Conservation (phyloP, 1,140 invertebrate genomes). For the Orchestia grillus region DNA sequence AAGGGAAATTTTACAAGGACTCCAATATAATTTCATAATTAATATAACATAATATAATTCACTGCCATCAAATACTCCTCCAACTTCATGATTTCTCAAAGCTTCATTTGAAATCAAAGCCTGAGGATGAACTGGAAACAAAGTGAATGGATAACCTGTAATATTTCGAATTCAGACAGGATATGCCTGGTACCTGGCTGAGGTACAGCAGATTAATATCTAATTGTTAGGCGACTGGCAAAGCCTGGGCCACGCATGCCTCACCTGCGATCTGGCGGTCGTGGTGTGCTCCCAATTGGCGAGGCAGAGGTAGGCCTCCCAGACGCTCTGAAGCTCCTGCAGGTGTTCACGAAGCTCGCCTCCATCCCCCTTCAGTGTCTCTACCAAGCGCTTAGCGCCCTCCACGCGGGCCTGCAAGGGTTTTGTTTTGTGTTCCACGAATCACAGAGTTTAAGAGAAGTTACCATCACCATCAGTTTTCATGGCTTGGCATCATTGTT, state of each 20-base stretch:
- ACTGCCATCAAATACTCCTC: no score
- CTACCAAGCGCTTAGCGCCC: neutral
- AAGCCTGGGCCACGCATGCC: neutral
- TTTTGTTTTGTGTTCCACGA: neutral
- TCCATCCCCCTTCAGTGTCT: neutral
- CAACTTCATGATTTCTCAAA: neutral
- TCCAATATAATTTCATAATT: no score
- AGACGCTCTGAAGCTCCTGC: conserved; percentile 32
- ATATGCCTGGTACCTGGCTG: neutral
- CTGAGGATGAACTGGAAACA: neutral
- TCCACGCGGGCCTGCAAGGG: neutral
- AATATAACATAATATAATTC: no score
- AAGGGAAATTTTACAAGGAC: no score
- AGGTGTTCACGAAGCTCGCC: neutral
- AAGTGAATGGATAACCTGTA: neutral
- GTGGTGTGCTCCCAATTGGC: conserved; percentile 41
- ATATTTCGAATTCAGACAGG: neutral
- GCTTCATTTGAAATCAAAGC: neutral
- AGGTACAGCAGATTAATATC: neutral
- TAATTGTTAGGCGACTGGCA: neutral
- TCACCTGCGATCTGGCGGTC: conserved; percentile 55
- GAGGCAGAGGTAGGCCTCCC: conserved; percentile 27
- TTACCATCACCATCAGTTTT: neutral
- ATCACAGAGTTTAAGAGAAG: neutral
- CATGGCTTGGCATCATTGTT: neutral